Percentiles rank a stretch among this genome's conserved stretches.
Conservation (phyloP, 2,113 vertebrate genomes). For the Butastur rufipennis region DNA sequence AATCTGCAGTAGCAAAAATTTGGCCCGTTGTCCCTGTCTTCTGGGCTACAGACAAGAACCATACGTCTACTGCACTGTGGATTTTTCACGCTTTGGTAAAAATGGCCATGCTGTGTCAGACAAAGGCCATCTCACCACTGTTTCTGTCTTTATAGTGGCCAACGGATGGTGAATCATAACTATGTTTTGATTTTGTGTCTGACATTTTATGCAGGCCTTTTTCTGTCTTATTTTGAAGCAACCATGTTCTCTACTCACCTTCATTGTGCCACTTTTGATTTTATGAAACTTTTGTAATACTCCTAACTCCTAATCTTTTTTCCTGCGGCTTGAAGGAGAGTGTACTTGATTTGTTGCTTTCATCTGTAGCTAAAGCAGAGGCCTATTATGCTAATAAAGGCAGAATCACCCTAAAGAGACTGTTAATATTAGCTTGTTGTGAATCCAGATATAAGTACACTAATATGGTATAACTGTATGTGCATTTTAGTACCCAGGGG, state of each 20-base stretch:
- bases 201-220: not conserved
- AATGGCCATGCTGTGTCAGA: not conserved
- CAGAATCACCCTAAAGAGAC: not conserved
- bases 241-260: not conserved
- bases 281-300: not conserved
- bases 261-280: not conserved
- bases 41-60: not conserved
- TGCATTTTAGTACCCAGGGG: not conserved
- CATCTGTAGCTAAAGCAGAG: not conserved
- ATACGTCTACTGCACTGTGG: not conserved
- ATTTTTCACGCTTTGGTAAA: not conserved
- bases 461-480: not conserved
- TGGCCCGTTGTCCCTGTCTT: not conserved
- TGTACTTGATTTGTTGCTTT: not conserved
- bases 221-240: not conserved
- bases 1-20: not conserved
- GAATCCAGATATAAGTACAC: not conserved
- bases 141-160: not conserved
- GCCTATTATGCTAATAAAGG: not conserved
- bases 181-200: not conserved
- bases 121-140: not conserved
- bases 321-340: not conserved
- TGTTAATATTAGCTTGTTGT: not conserved
- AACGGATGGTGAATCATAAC: not conserved
- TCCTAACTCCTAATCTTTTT: not conserved